Evolutionary conservation across 2,113 vertebrate genomes (phyloP).

Genomic region (Clinocottus analis): DNA sequence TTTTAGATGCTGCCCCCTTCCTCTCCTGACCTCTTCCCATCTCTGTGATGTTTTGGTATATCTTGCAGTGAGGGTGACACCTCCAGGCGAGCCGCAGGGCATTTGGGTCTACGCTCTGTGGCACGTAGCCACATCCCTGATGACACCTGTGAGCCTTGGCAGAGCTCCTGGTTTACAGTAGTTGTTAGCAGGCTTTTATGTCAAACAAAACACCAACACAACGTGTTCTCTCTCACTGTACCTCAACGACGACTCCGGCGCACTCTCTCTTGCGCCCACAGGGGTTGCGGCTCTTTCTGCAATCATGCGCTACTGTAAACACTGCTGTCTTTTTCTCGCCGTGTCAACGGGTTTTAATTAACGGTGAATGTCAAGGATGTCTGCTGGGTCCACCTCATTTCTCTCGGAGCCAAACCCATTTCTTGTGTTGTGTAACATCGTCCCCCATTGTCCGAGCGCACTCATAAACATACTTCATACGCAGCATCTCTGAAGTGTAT

Average conservation of each 20-base stretch:
- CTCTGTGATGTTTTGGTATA: conserved; percentile 29
- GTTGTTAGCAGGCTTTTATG: conserved; percentile 71
- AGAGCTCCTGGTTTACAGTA: conserved; percentile 73
- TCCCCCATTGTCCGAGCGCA: conserved; percentile 67
- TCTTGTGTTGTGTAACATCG: conserved; percentile 79
- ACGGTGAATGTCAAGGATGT: conserved; percentile 77
- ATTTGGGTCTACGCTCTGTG: conserved; percentile 55
- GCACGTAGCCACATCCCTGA: conserved; percentile 63
- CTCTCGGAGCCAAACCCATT: conserved; percentile 68
- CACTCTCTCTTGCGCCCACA: conserved; percentile 57
- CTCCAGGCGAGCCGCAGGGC: conserved; percentile 54
- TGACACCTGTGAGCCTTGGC: conserved; percentile 79
- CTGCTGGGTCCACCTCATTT: conserved; percentile 63
- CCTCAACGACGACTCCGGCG: conserved; percentile 63
- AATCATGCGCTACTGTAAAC: conserved; percentile 59
- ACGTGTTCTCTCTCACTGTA: conserved; percentile 58
- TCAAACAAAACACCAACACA: conserved; percentile 77
- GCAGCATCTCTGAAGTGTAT: conserved; percentile 80
- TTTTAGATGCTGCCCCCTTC: conserved; percentile 7
- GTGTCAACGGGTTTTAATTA: conserved; percentile 75
- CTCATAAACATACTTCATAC: conserved; percentile 81
- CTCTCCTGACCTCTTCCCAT: conserved; percentile 19
- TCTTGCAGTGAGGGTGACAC: conserved; percentile 52
- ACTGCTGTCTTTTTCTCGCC: conserved; percentile 63
- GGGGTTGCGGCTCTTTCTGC: conserved; percentile 46